Conservation (phyloP, 2,888 invertebrate species). For the Dolichomitus sp. region DNA sequence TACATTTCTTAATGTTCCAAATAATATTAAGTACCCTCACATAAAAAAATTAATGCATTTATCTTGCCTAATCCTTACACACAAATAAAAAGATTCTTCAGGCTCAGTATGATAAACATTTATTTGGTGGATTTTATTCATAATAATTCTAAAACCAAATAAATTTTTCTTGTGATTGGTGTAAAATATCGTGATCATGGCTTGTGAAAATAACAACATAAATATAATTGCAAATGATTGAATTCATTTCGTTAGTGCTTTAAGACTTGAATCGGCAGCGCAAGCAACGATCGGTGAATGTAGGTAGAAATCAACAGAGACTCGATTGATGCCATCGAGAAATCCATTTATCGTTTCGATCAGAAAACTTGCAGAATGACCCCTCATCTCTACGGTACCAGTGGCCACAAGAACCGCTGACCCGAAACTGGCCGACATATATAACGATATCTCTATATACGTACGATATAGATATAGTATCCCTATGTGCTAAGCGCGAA, state of each 20-base stretch:
- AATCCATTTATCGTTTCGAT: conserved; percentile 62
- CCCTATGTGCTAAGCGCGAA: conserved; percentile 49
- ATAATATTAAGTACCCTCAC: too few species aligned
- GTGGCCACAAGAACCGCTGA: conserved; percentile 53
- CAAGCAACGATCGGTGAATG: conserved; percentile 25
- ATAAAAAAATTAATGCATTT: too few species aligned
- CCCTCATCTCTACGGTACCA: conserved; percentile 43
- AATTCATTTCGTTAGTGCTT: neutral
- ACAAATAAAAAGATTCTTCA: too few species aligned
- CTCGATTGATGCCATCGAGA: conserved; percentile 46
- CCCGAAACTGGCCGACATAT: conserved; percentile 46
- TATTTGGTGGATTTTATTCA: too few species aligned
- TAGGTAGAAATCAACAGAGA: conserved; percentile 20
- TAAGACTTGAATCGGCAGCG: conserved; percentile 7
- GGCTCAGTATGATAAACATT: too few species aligned
- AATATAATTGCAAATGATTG: neutral
- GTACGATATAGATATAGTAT: conserved; percentile 16
- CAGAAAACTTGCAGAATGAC: conserved; percentile 59
- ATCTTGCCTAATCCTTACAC: too few species aligned
- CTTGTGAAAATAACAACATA: too few species aligned
- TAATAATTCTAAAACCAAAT: too few species aligned
- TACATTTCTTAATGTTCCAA: too few species aligned
- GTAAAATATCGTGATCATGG: neutral
- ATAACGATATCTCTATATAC: conserved; percentile 4
- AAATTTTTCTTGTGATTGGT: neutral